Evolutionary conservation across 1,140 invertebrate genomes (phyloP).

Genomic region (Conus betulinus): DNA sequence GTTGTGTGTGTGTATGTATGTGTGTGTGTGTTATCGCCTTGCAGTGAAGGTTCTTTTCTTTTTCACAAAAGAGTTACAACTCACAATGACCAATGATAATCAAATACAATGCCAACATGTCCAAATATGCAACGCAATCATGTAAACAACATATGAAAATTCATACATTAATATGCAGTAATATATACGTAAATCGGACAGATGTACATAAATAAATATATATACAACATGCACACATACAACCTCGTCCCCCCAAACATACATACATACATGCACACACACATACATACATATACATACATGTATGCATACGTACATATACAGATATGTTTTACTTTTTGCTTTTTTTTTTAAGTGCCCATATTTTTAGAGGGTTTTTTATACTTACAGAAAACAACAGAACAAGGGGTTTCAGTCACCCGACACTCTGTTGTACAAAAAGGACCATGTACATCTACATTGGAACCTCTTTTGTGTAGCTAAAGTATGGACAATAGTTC

Average conservation of each 20-base stretch:
- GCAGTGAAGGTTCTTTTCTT: not conserved
- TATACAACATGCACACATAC: constrained; percentile 17
- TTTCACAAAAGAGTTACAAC: not conserved
- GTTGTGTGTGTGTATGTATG: not conserved
- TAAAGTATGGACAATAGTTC: too few species aligned
- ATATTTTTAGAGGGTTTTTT: too few species aligned
- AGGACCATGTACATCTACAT: too few species aligned
- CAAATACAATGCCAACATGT: not conserved
- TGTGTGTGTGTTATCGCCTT: not conserved
- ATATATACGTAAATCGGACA: not conserved
- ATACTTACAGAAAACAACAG: too few species aligned
- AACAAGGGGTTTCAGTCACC: too few species aligned
- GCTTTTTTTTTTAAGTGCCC: too few species aligned
- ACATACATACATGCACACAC: constrained; percentile 21
- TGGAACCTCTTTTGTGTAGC: too few species aligned
- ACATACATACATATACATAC: not conserved
- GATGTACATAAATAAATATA: not conserved
- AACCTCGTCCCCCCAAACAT: not conserved
- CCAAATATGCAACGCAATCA: not conserved
- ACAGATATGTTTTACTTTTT: too few species aligned
- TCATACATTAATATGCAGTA: not conserved
- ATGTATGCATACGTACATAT: too few species aligned
- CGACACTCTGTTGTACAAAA: too few species aligned
- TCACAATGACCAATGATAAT: not conserved
- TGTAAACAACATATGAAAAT: not conserved